phyloP scores from a whole-genome alignment of 2,797 vertebrate genomes.

The Sebastes flavidus region DNA sequence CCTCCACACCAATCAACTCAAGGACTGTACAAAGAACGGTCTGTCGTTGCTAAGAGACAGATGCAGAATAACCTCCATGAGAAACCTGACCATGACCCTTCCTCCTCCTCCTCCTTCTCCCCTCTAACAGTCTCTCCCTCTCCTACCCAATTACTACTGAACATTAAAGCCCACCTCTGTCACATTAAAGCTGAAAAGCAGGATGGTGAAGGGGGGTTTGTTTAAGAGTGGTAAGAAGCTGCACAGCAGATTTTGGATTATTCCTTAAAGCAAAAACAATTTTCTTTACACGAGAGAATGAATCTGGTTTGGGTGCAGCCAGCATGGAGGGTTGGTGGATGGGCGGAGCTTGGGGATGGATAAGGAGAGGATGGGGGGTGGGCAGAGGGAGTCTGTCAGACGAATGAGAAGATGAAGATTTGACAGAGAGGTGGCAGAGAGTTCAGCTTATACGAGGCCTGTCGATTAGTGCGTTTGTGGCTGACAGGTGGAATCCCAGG shows the following conservation, averaged over 20 bases:
- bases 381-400: slow-evolving; percentile 72
- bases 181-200: slow-evolving; percentile 64
- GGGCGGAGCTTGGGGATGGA: slow-evolving; percentile 60
- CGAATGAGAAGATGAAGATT: slow-evolving; percentile 89
- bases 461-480: slow-evolving; percentile 86
- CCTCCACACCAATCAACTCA: slow-evolving; percentile 65
- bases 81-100: slow-evolving; percentile 78
- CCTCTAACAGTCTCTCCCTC: slow-evolving; percentile 57
- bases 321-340: slow-evolving; percentile 10
- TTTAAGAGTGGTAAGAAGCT: slow-evolving; percentile 8
- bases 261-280: slow-evolving; percentile 14
- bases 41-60: slow-evolving; percentile 80
- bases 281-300: background rate
- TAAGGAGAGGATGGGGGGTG: slow-evolving; percentile 26
- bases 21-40: slow-evolving; percentile 72
- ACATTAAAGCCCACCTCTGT: slow-evolving; percentile 72
- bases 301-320: slow-evolving; percentile 10
- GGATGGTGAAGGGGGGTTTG: slow-evolving; percentile 8
- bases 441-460: slow-evolving; percentile 92
- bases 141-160: slow-evolving; percentile 66
- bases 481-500: slow-evolving; percentile 95
- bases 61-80: slow-evolving; percentile 77
- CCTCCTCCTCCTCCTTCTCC: slow-evolving; percentile 57
- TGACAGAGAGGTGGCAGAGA: slow-evolving; percentile 90
- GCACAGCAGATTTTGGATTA: slow-evolving; percentile 33